Base-by-base conservation (phyloP, 2,113 vertebrate species). In the Spheniscus mendiculus region DNA sequence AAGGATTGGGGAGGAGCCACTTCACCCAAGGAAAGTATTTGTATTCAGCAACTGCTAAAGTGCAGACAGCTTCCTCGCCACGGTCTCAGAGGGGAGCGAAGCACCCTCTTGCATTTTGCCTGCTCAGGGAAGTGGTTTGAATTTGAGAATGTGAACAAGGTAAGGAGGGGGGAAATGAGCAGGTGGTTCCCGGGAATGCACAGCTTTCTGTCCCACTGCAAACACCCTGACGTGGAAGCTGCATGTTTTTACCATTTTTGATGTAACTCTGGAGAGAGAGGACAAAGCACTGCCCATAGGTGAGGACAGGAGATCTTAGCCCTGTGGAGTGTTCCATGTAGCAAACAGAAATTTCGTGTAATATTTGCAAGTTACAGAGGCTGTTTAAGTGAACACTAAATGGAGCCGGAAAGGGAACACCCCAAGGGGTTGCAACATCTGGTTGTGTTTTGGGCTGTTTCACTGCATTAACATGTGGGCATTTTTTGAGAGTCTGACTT, bases 1-100 rank as follows among this genome's bases (percentile, higher is more conserved):
- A 90, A 93, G 69, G 69, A 44, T 0, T 70, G 50, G 88, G 82
- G 78, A 96, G 90, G 90, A 95, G 71, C 53, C 74, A 90, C 82
- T 96, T 96, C 87, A 89, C 29, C 66, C 22, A 5, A 90, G 66
- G 73, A n/a, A 77, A 88, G 87, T 45, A 71, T 92, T 94, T 95
- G 55, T 79, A 40, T 94, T 95, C 79, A 65, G 74, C 0, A 0
- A 32, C 63, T 70, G 50, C 58, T 73, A 2, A 85, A 90, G 78
- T 62, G 82, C 87, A 89, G 78, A 13, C 73, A 83, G 61, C 82
- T 91, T 95, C 81, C 49, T 88, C 49, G 72, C 30, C 27, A 2
- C 6, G 9, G 70, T 79, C 66, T 84, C 1, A 0, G 40, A 87
- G 61, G 58, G 62, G 56, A 95, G n/a, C 29, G 1, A 76, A 96